A percentile compares a stretch with the other conserved stretches of the same genome.
Evolutionary conservation across 1,140 invertebrate species (phyloP).

Genomic region (Tachypleus tridentatus): DNA sequence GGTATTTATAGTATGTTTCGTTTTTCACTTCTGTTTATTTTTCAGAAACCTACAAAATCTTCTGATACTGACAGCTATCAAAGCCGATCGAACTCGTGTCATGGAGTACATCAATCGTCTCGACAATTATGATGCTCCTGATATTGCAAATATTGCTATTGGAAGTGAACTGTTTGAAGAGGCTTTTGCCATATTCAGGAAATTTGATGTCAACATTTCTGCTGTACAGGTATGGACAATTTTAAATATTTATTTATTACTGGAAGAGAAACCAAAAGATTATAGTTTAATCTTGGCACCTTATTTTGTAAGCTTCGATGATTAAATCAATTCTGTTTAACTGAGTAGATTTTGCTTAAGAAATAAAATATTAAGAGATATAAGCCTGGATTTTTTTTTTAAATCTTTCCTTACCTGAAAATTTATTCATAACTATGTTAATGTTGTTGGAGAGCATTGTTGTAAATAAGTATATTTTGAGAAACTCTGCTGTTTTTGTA

Average conservation of each 20-base stretch:
- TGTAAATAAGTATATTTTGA: too few relatives aligned
- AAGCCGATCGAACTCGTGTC: conserved; percentile 89
- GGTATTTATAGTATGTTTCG: neutral
- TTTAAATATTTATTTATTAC: conserved; percentile 38
- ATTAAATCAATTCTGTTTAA: too few relatives aligned
- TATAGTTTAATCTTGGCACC: too few relatives aligned
- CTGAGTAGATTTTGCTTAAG: too few relatives aligned
- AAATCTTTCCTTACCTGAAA: too few relatives aligned
- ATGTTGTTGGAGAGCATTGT: too few relatives aligned
- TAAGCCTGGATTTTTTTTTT: too few relatives aligned
- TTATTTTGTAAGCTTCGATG: too few relatives aligned
- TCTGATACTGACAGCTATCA: conserved; percentile 76
- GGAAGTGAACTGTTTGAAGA: conserved; percentile 95
- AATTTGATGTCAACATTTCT: conserved; percentile 98
- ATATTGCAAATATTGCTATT: conserved; percentile 98
- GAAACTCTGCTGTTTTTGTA: too few relatives aligned
- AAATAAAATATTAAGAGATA: too few relatives aligned
- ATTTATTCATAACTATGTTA: too few relatives aligned
- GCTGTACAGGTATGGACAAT: conserved; percentile 59
- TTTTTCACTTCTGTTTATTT: neutral
- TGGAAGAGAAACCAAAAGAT: too few relatives aligned
- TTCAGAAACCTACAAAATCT: conserved; percentile 58
- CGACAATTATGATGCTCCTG: conserved; percentile 98
- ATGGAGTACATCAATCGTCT: conserved; percentile 84
- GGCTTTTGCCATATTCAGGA: conserved; percentile 99